Conservation (phyloP, 2,797 vertebrate species). For the Paramormyrops hopkinsi region DNA sequence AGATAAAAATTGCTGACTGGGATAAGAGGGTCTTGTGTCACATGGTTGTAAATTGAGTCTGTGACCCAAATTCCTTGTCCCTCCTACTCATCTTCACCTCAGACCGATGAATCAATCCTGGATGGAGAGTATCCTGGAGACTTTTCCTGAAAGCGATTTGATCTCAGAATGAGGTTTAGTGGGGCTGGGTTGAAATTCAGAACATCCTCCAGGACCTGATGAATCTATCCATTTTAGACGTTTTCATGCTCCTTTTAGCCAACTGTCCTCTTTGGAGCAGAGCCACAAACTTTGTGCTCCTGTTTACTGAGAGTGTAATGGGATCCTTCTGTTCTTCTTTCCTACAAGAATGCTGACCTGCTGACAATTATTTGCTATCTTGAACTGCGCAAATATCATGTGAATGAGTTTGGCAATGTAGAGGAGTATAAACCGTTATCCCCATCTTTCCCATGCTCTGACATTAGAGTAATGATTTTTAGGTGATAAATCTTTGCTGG, state of each 20-base stretch:
- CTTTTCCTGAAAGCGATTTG: not conserved
- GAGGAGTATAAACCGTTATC: not conserved
- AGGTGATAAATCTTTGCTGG: not conserved
- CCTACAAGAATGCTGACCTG: not conserved
- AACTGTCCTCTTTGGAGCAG: slow-evolving; percentile 14
- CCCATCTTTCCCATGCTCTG: not conserved
- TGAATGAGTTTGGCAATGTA: not conserved
- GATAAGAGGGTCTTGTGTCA: not conserved
- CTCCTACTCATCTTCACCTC: slow-evolving; percentile 4
- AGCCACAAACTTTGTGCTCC: slow-evolving; percentile 3
- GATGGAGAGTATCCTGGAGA: not conserved
- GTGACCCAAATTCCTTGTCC: slow-evolving; percentile 12
- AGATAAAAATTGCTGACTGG: not conserved
- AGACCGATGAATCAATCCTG: not conserved
- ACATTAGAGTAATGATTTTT: not conserved
- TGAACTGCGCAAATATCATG: not conserved
- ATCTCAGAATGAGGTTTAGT: not conserved
- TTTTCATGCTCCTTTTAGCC: not conserved
- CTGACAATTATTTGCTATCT: not conserved
- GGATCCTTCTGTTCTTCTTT: not conserved
- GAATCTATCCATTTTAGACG: not conserved
- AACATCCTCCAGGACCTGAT: not conserved
- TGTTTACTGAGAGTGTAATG: not conserved
- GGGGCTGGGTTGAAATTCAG: not conserved
- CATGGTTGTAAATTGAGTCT: not conserved